These are phyloP conservation scores for Drosophila ananassae DNA, from an alignment of 1,140 invertebrate species.

Conservation along the genomic window DNA sequence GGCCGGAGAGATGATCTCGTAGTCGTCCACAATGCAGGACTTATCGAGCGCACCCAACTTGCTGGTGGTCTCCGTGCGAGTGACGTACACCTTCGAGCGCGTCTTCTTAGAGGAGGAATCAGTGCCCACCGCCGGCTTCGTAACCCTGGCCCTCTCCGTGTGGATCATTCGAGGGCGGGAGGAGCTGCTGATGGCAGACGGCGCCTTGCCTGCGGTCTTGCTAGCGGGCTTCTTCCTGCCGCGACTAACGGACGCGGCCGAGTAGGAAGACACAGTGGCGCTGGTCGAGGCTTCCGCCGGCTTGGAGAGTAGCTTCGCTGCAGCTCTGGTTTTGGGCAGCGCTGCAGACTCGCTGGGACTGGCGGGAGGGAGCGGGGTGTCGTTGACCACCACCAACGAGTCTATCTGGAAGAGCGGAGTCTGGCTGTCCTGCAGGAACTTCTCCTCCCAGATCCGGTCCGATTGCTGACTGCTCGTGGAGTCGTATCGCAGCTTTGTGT, in stretches of 20 bases:
- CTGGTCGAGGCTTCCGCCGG: conserved; percentile 13
- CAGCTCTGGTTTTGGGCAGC: conserved; percentile 28
- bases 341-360: conserved; percentile 11
- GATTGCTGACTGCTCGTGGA: conserved; percentile 53
- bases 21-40: conserved; percentile 71
- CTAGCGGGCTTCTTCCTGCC: conserved; percentile 35
- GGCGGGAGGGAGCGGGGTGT: conserved; percentile 42
- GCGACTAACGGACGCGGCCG: conserved; percentile 32
- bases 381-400: conserved; percentile 70
- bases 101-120: conserved; percentile 84
- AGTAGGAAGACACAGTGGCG: background rate
- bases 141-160: conserved; percentile 87
- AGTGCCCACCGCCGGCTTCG: conserved; percentile 84
- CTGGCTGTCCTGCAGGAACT: conserved; percentile 57
- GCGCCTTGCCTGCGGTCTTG: conserved; percentile 25
- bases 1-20: conserved; percentile 79
- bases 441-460: conserved; percentile 77
- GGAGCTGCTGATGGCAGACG: conserved; percentile 3
- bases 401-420: conserved; percentile 64
- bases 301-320: conserved; percentile 6
- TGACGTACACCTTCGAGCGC: conserved; percentile 80
- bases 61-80: conserved; percentile 84
- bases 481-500: conserved; percentile 58
- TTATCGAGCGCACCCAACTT: conserved; percentile 60
- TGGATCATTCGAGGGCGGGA: conserved; percentile 89